Conservation (phyloP, 2,797 vertebrate genomes). For the Masticophis lateralis region DNA sequence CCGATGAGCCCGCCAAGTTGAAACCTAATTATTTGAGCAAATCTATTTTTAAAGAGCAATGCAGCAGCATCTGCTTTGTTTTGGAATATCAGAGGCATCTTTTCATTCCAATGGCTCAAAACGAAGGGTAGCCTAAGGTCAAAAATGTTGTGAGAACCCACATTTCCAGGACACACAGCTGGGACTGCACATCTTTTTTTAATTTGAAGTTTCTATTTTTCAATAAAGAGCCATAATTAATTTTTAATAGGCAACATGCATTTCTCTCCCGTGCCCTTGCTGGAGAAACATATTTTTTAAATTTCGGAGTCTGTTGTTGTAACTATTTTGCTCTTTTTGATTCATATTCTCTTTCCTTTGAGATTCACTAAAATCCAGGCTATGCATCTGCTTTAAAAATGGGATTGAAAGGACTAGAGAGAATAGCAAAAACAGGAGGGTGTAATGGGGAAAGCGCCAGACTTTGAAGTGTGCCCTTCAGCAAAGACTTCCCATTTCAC, state of each 20-base stretch:
- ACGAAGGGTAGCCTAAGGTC: neutral
- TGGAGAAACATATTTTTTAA: neutral
- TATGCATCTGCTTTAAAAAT: neutral
- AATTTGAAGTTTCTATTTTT: neutral
- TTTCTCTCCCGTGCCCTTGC: neutral
- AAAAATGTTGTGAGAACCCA: conserved; percentile 4
- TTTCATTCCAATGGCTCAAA: neutral
- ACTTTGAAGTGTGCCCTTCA: neutral
- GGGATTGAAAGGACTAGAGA: neutral
- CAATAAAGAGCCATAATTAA: neutral
- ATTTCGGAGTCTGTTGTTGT: neutral
- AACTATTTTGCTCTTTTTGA: neutral
- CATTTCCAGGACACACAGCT: neutral
- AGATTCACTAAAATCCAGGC: neutral
- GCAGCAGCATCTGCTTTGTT: neutral
- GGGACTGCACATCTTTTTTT: conserved; percentile 18
- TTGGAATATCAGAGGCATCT: conserved; percentile 4
- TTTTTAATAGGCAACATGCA: neutral
- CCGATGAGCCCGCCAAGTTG: neutral
- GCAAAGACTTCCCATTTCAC: neutral
- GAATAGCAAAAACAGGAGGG: neutral
- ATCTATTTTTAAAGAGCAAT: neutral
- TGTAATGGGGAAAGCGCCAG: neutral
- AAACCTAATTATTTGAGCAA: neutral
- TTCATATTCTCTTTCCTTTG: neutral